phyloP scores from a whole-genome alignment of 1,140 invertebrate species.

The Octopus bimaculoides region DNA sequence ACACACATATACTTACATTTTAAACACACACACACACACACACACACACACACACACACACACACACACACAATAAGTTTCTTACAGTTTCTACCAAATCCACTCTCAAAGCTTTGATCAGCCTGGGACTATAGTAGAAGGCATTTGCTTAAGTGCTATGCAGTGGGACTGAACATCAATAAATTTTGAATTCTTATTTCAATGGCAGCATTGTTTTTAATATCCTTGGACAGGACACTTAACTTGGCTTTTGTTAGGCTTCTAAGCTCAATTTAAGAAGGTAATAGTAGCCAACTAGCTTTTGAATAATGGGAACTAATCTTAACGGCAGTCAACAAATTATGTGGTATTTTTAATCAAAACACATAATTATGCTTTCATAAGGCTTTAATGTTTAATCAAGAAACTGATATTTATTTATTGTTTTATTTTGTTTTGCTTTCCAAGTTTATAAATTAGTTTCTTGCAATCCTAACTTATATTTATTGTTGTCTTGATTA shows the following conservation, averaged over 20 bases:
- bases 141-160: neutral
- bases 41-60: slow-evolving; percentile 8
- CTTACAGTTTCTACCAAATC: neutral
- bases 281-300: too few relatives aligned
- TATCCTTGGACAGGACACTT: neutral
- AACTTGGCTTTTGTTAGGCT: neutral
- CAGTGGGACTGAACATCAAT: neutral
- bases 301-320: too few relatives aligned
- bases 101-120: neutral
- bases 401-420: neutral
- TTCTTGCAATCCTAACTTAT: too few relatives aligned
- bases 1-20: neutral
- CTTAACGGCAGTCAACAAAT: too few relatives aligned
- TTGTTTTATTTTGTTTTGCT: neutral
- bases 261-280: neutral
- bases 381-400: neutral
- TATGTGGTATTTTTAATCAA: neutral
- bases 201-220: neutral
- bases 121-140: neutral
- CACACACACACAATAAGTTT: neutral
- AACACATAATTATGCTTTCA: neutral
- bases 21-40: slow-evolving; percentile 11
- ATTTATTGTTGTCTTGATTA: neutral
- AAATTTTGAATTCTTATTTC: neutral
- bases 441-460: neutral